Evolutionary conservation across 2,888 invertebrate genomes (phyloP).

Genomic region (Dexiosoma caninum): DNA sequence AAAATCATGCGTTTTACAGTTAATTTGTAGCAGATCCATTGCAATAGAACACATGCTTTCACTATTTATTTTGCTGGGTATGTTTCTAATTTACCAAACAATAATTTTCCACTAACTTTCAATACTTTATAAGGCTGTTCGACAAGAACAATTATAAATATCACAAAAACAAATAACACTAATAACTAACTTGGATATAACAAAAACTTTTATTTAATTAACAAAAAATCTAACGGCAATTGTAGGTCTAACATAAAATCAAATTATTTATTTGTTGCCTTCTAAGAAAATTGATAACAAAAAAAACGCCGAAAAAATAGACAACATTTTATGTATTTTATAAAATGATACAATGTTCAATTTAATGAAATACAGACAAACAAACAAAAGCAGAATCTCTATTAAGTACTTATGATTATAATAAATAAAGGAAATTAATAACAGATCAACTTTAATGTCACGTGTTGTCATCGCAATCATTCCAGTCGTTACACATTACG

Average conservation of each 20-base stretch:
- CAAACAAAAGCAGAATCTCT: neutral
- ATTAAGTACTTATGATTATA: neutral
- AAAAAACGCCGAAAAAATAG: neutral
- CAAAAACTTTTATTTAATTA: neutral
- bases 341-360: no score
- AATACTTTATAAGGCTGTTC: neutral
- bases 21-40: no score
- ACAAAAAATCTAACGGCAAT: neutral
- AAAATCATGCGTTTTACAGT: no score
- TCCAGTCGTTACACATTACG: no score
- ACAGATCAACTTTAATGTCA: neutral
- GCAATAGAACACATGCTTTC: no score
- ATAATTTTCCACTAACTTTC: no score
- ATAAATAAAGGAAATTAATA: neutral
- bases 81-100: no score
- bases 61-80: no score
- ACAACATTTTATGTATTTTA: no score
- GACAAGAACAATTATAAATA: neutral
- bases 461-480: neutral
- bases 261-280: neutral
- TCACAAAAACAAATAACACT: neutral
- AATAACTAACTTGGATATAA: neutral
- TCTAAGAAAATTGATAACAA: neutral
- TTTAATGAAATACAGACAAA: neutral
- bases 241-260: neutral